Conservation (phyloP, 2,113 vertebrate species). For the Pachyramphus minor region DNA sequence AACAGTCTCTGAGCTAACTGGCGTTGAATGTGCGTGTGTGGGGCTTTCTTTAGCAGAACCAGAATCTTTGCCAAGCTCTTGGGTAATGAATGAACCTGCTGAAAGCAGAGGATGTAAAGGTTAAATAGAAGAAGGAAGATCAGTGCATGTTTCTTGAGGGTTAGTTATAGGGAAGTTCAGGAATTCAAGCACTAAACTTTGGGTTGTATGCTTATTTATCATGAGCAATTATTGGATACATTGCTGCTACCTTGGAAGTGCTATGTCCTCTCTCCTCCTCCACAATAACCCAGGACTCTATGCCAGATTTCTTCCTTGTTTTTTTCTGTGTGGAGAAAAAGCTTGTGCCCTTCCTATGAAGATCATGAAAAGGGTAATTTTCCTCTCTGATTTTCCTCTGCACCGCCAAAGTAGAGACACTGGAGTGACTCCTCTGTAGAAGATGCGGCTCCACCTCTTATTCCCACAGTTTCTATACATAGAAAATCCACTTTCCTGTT, state of each 20-base stretch:
- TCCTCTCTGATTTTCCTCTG: background rate
- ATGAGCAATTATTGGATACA: background rate
- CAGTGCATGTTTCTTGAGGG: background rate
- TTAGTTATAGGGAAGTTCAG: background rate
- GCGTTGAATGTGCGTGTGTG: background rate
- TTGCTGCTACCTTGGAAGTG: background rate
- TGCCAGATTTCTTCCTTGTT: background rate
- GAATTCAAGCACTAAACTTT: background rate
- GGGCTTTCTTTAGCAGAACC: background rate
- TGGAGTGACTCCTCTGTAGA: background rate
- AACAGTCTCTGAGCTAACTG: background rate
- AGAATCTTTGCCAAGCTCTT: background rate
- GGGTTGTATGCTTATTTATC: background rate
- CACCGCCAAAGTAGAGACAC: background rate
- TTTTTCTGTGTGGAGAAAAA: background rate
- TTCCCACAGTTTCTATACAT: background rate
- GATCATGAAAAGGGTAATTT: background rate
- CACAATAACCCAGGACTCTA: background rate
- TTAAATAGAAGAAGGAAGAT: background rate
- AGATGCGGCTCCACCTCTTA: background rate
- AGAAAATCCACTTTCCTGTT: background rate
- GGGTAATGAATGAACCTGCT: conserved; percentile 12
- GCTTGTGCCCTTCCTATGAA: background rate
- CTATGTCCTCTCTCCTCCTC: background rate
- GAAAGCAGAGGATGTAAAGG: background rate